A percentile compares a stretch with the other conserved stretches of the same genome.
These are phyloP conservation scores for Meriones psammophilus DNA, from an alignment of 2,797 vertebrate species.

Conservation along the genomic window DNA sequence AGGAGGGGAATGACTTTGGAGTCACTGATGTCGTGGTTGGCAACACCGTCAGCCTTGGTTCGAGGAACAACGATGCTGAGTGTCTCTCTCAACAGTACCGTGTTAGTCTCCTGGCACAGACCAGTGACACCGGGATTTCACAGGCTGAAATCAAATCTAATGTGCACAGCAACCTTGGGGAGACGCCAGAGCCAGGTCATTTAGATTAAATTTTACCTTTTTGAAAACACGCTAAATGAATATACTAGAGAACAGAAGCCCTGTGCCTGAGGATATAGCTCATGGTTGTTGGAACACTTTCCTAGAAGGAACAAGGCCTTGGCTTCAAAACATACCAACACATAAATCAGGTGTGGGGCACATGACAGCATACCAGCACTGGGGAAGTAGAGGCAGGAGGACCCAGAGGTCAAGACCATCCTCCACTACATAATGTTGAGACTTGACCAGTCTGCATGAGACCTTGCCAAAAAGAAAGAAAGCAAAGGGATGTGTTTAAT, in stretches of 20 bases:
- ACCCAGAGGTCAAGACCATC: too few species aligned
- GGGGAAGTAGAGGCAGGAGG: background rate
- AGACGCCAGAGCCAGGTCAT: background rate
- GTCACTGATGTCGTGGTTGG: background rate
- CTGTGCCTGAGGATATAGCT: background rate
- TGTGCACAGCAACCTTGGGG: background rate
- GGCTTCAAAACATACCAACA: background rate
- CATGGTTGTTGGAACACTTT: background rate
- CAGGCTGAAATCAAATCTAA: background rate
- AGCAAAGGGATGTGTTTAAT: background rate
- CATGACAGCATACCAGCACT: background rate
- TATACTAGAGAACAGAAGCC: background rate
- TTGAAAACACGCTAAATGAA: constrained; percentile 27
- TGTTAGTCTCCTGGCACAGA: background rate
- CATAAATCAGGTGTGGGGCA: too few species aligned
- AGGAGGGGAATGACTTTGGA: background rate
- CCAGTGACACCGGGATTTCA: background rate
- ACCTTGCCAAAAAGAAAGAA: background rate
- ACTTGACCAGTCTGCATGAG: background rate
- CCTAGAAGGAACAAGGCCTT: background rate
- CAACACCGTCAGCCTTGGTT: background rate
- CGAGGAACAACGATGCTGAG: background rate
- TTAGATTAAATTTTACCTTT: background rate
- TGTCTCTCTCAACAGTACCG: background rate
- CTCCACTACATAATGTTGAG: too few species aligned